Base-by-base conservation (phyloP, 2,888 invertebrate species). In the Chrysodeixis includens region DNA sequence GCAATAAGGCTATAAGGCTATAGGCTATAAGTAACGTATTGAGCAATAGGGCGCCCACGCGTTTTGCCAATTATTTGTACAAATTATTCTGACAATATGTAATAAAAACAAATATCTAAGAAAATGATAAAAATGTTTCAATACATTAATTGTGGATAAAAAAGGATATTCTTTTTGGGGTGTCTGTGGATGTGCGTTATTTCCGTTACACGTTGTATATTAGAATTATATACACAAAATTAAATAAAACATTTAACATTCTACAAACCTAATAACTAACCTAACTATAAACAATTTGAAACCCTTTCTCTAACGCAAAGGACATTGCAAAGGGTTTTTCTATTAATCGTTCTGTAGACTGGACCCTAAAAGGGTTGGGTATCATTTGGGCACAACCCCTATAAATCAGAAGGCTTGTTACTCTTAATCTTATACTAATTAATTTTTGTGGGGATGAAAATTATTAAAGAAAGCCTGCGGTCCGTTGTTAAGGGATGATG, bases 361-460 rank as follows among this genome's bases (percentile, higher is more conserved):
- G 83, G 56, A 59, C 82, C 74, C 85, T 74, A 81, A 84, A 85
- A 82, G 81, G 82, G 82, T 79, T 74, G 70, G 70, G 75, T 81
- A 82, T 82, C 79, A 79, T 80, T 86, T 76, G 55, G 81, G 78
- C 74, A 71, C 68, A 78, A 84, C 78, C 79, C 69, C 65, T 72
- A 86, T 88, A 88, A 88, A 88, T 88, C 88, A 84, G 68, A 26
- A 69, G 74, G 80, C 81, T 86, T 88, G 88, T 88, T 88, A 83
- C 84, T 84, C 84, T 83, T 87, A 88, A 88, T 88, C 86, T 85
- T 71, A 71, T 62, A 81, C 74, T 86, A 88, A 89, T 89, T 88
- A 89, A 86, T 88, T 88, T 88, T 87, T 83, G 81, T 81, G 75
- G 66, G 78, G 69, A 76, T 78, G 67, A 74, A 82, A 76, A 77